Base-by-base conservation (phyloP, 1,140 invertebrate genomes). In the Drosophila bocki region DNA sequence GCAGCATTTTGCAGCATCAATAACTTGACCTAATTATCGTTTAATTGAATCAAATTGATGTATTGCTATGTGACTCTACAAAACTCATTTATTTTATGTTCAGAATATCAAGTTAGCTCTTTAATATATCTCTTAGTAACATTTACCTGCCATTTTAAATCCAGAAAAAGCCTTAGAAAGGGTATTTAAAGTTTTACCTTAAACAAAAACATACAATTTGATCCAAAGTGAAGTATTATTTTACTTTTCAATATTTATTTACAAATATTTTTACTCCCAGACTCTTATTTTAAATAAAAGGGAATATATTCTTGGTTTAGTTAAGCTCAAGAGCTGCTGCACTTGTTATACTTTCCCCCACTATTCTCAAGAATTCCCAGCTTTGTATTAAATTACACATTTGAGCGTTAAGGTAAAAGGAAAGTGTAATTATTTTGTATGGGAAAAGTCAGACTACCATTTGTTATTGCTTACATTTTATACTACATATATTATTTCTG, bases 371-470 rank as follows among this genome's bases (percentile, higher is more conserved):
- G 2, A 3, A 22, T 8, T n/a, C 8, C 4, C 19, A 15, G 22
- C 17, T 19, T 26, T 9, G 19, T 9, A 13, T 53, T 29, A 39
- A 63, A 19, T 57, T 15, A 15, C n/a, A 33, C 39, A n/a, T 11
- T 22, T 33, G 1, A 19, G 33, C 17, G 0, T 37, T 54, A 12
- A 33, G 32, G 12, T 17, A 60, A 44, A 4, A 32, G 26, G 39
- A 6, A 61, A 44, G 44, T 35, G 15, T 11, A 64, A 35, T 64
- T 19, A 54, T 22, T 26, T 62, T 29, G 11, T 37, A 37, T 47
- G 22, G 15, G 3, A n/a, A 45, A 32, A 47, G 48, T 41, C 54
- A 5, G 7, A 29, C 60, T 22, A 54, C n/a, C 15, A 17, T 2
- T 29, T 22, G 33, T 32, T 35, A 62, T 37, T 62, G 35, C 13